These are phyloP conservation scores for Diplolepis rosae DNA, from an alignment of 2,888 invertebrate species.

Conservation along the genomic window DNA sequence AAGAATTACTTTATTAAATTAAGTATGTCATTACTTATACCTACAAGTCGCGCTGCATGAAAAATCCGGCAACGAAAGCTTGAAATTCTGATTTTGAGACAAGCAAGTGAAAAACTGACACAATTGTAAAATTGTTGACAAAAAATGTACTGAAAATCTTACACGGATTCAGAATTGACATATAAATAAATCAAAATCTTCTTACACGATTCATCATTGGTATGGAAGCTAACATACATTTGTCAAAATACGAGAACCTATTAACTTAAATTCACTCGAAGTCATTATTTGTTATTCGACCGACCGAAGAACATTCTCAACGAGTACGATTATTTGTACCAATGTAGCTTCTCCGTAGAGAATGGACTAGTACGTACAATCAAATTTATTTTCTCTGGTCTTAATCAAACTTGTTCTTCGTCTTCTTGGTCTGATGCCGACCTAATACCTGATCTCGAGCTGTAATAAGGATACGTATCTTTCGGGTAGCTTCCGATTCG, in stretches of 20 bases:
- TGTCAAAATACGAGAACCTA: background rate
- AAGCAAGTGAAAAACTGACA: background rate
- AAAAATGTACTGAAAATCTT: background rate
- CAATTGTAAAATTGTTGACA: background rate
- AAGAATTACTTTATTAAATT: constrained; percentile 22
- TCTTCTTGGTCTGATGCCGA: constrained; percentile 3
- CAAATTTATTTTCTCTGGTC: background rate
- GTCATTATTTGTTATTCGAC: background rate
- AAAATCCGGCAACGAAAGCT: background rate
- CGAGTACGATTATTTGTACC: background rate
- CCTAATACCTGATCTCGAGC: background rate
- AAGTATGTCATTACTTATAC: background rate
- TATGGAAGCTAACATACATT: background rate
- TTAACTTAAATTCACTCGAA: constrained; percentile 1
- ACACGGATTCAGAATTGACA: constrained; percentile 4
- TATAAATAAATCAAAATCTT: background rate
- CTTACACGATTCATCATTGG: background rate
- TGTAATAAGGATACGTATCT: background rate
- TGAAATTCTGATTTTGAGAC: background rate
- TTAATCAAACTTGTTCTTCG: background rate
- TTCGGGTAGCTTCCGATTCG: constrained; percentile 52
- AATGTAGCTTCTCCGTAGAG: constrained; percentile 13
- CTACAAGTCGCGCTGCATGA: background rate
- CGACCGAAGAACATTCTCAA: background rate
- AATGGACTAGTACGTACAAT: constrained; percentile 4